phyloP scores from a whole-genome alignment of 2,113 vertebrate species.

The Aix galericulata region DNA sequence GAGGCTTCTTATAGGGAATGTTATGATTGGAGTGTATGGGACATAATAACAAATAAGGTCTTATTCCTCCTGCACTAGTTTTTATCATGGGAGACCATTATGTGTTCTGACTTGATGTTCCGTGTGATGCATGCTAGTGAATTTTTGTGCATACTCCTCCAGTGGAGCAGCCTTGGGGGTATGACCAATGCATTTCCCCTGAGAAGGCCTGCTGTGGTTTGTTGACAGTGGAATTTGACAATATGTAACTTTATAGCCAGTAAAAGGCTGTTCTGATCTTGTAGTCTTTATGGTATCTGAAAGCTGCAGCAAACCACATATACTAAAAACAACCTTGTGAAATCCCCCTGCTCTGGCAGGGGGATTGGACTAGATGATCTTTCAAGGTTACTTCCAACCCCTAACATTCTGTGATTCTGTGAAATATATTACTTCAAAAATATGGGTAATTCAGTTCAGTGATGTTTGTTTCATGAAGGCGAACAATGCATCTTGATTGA shows the following conservation, averaged over 20 bases:
- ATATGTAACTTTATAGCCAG: rapidly evolving
- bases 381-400: too few relatives aligned
- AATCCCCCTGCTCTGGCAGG: not conserved
- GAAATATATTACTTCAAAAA: rapidly evolving
- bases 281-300: too few relatives aligned
- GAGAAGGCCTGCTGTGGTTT: not conserved
- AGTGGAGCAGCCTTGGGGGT: not conserved
- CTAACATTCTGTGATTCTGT: too few relatives aligned
- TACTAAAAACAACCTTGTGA: not conserved
- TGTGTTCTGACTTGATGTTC: too few relatives aligned
- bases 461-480: not conserved
- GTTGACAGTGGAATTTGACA: too few relatives aligned
- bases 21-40: not conserved
- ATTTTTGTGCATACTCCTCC: rapidly evolving
- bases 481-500: not conserved
- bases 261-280: rapidly evolving
- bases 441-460: not conserved
- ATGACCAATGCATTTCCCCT: rapidly evolving
- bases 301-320: not conserved
- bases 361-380: too few relatives aligned
- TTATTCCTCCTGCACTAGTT: not conserved
- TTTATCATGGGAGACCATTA: not conserved
- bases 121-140: rapidly evolving
- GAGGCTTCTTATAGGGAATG: not conserved
- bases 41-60: too few relatives aligned